Evolutionary conservation across 1,140 invertebrate genomes (phyloP), one percentile per base, ranked within the genome.

Genomic region (Nasonia vitripennis): DNA sequence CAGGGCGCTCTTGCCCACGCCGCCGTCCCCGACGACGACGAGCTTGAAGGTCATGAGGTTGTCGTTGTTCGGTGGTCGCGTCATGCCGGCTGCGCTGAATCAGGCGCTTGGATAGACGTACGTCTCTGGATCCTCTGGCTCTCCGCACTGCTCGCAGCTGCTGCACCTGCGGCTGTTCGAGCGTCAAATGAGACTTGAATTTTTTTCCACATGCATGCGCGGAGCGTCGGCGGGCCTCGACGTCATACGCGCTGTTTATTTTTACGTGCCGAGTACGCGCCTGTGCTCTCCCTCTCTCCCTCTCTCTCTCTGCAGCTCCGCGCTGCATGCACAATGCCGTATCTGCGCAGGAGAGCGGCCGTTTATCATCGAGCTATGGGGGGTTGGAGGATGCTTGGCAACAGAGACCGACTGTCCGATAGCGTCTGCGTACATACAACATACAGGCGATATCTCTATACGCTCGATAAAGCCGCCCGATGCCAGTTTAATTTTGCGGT

Each of bases 1-100:
- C 83, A 98, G 95, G 2, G 97, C 97, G 87, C 97, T 98, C 93
- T 99, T 98, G 23, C 97, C 97, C 51, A 98, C 96, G 86, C 97
- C 95, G 91, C 97, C 97, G 93, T 98, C 97, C 17, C 97, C 98
- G 48, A 98, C 97, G 41, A 98, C 97, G 68, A 98, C 97, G 86
- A 98, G 91, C 92, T 98, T 98, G 89, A 97, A 97, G 87, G 96
- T 97, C 70, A 96, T 95, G 82, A 97, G 94, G 91, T 97, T 97
- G 89, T 97, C 96, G 92, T 96, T 96, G 81, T 96, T 96, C 34
- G 96, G 96, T 23, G 96, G 95, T 90, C 95, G 95, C 88, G 94
- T 95, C 94, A 95, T 95, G 79, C 88, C 89, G 90, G 88, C 86
- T 62, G 55, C 55, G 89, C 88, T 91, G 73, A 84, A 81, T 90